Percentiles rank a stretch among this genome's conserved stretches.
These are phyloP conservation scores for Drosophila melanica DNA, from an alignment of 1,140 invertebrate species.

Conservation along the genomic window DNA sequence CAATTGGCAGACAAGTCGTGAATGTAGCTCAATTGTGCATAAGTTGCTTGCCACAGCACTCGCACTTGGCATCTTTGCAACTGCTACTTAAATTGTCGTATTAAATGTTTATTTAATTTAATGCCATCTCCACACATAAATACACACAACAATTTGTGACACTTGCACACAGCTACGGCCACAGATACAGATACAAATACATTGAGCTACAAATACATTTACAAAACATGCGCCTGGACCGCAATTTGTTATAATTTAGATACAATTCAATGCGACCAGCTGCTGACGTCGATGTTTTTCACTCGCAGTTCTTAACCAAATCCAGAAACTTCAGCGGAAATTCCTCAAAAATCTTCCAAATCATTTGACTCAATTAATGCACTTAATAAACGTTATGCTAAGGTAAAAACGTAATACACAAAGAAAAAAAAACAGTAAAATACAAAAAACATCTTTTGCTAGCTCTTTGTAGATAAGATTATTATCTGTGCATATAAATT, in stretches of 20 bases:
- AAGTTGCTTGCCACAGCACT: constrained; percentile 37
- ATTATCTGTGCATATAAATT: neutral
- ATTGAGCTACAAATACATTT: neutral
- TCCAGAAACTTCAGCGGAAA: neutral
- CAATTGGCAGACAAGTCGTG: constrained; percentile 52
- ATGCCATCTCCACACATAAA: constrained; percentile 42
- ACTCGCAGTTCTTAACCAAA: constrained; percentile 10
- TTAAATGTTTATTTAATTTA: constrained; percentile 82
- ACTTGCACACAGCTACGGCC: constrained; percentile 55
- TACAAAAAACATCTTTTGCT: no score
- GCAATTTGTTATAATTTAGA: constrained; percentile 82
- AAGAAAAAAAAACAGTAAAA: no score
- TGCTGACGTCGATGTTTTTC: constrained; percentile 38
- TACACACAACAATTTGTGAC: constrained; percentile 63
- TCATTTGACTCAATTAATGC: no score
- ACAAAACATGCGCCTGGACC: constrained; percentile 53
- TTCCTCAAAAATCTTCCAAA: no score
- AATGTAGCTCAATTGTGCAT: constrained; percentile 73
- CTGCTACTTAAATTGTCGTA: constrained; percentile 77
- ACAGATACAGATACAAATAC: constrained; percentile 10
- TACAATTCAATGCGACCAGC: constrained; percentile 72
- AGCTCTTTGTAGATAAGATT: no score
- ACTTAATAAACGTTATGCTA: no score
- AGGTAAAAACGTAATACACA: no score
- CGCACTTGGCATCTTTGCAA: constrained; percentile 63